Conservation (phyloP, 2,797 vertebrate genomes). For the Bradypodion ventrale region DNA sequence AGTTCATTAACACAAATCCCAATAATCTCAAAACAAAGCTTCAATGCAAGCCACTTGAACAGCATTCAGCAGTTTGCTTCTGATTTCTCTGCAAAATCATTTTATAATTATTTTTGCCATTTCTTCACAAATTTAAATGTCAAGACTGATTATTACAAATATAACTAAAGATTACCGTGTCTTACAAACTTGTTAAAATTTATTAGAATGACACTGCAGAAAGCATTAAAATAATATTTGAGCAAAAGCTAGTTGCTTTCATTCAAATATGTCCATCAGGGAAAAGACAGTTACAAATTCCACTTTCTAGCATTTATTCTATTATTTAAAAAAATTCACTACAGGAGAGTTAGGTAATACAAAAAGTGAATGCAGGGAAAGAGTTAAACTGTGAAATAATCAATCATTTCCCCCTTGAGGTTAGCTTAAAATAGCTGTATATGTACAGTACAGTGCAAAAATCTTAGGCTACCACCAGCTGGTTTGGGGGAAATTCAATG, state of each 20-base stretch:
- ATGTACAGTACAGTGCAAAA: background rate
- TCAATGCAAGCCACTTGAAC: background rate
- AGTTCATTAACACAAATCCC: background rate
- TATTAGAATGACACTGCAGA: background rate
- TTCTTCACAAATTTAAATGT: background rate
- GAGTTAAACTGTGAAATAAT: background rate
- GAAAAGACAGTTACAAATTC: background rate
- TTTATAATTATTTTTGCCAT: background rate
- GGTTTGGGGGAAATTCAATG: too few species aligned
- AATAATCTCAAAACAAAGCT: background rate
- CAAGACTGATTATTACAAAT: background rate
- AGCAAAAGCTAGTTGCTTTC: background rate
- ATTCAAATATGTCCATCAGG: background rate
- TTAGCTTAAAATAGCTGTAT: background rate
- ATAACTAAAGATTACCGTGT: background rate
- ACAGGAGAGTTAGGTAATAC: background rate
- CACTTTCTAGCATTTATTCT: background rate
- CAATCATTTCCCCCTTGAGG: background rate
- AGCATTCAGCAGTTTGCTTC: background rate
- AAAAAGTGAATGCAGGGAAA: background rate
- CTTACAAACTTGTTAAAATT: background rate
- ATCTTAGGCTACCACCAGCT: too few species aligned
- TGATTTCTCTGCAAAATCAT: background rate
- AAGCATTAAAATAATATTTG: background rate
- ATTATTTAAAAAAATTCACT: background rate